Base-by-base conservation (phyloP, 2,797 vertebrate species). In the Odontamblyopus rebecca region DNA sequence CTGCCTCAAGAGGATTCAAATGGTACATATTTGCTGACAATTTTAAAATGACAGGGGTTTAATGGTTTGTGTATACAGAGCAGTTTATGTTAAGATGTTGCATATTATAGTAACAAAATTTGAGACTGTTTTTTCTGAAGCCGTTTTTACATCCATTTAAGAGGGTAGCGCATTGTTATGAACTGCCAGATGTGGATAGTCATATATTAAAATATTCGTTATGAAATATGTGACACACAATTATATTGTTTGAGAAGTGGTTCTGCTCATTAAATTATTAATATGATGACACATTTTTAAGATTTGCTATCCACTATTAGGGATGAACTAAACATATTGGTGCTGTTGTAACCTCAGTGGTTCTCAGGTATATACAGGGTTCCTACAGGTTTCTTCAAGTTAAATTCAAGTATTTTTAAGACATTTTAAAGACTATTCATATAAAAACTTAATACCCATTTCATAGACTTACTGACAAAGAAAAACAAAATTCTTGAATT, bases 1-100 rank as follows among this genome's bases (percentile, higher is more conserved):
- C 71, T 62, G 60, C 72, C 71, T 26, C 51, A 4, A 62, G 7
- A 61, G 26, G 53, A 56, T 68, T 66, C 66, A 29, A 38, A 66
- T 0, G 0, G 1, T 19, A 56, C 68, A 62, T 62, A 62, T 56
- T 61, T 19, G 12, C 41, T 16, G 62, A 48, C 38, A 26, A 44
- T 64, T 64, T 64, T 48, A 50, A 62, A 30, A 48, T 27, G 44
- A 44, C 32, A 26, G 61, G 32, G 4, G 19, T 44, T 41, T 63
- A 23, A 41, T 63, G 35, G 2, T 63, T 63, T 63, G 26, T 63
- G 32, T 26, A 63, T 63, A 63, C 19, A 41, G 35, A 29, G 3
- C 19, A 38, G 61, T 62, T 62, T 62, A 16, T 63, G 35, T 63
- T 61, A 61, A 60, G 59, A 57, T 26, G 54, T 26, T 11, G 12